A percentile compares a stretch with the other conserved stretches of the same genome.
phyloP scores from a whole-genome alignment of 2,888 invertebrate species.

The Desoria tigrina region DNA sequence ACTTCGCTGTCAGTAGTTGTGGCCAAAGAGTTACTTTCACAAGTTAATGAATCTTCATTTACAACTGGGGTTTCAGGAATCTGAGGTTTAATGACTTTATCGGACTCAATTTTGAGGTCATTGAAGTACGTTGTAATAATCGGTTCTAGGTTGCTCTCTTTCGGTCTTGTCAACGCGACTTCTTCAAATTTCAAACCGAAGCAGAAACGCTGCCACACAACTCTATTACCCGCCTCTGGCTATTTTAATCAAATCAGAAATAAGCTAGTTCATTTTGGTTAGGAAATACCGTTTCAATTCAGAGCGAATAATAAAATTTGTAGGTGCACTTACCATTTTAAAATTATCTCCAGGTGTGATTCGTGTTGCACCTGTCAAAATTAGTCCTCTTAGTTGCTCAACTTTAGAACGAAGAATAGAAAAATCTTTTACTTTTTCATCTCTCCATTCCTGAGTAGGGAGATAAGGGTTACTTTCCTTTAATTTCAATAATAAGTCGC shows the following conservation, averaged over 20 bases:
- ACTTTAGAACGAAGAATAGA: constrained; percentile 25
- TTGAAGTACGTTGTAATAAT: not conserved
- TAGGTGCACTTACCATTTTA: constrained; percentile 20
- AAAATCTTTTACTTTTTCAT: constrained; percentile 22
- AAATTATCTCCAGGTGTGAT: not conserved
- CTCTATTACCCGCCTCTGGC: constrained; percentile 7
- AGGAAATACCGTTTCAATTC: too few relatives aligned
- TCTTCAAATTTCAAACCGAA: constrained; percentile 19
- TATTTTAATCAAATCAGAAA: not conserved
- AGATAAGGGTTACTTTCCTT: constrained; percentile 2
- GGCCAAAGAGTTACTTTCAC: not conserved
- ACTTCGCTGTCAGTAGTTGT: too few relatives aligned
- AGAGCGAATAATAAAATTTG: too few relatives aligned
- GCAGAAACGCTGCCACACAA: constrained; percentile 15
- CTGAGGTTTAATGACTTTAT: not conserved
- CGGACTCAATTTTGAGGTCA: not conserved
- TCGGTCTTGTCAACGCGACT: not conserved
- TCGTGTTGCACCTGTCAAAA: constrained; percentile 16
- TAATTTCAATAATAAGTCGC: not conserved
- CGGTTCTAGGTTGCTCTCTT: not conserved
- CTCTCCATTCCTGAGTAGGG: constrained; percentile 27
- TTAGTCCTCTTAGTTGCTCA: constrained; percentile 17
- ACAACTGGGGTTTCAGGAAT: not conserved
- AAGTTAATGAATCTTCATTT: not conserved
- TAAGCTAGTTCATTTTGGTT: not conserved